These are phyloP conservation scores for Pteromalus puparum DNA, from an alignment of 1,140 invertebrate genomes.

Conservation along the genomic window DNA sequence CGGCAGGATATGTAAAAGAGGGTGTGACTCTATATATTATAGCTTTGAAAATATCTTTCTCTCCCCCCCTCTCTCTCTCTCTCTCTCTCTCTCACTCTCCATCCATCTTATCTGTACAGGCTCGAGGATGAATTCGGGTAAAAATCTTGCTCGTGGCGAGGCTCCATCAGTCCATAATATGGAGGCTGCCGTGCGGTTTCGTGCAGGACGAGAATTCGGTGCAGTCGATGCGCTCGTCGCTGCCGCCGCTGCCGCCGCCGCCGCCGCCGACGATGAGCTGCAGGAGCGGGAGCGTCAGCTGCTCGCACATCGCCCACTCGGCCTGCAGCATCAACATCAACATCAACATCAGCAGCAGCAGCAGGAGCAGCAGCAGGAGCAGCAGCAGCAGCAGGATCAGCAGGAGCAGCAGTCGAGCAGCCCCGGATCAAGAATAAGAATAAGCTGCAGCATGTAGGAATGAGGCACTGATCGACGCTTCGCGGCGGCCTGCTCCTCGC, in stretches of 20 bases:
- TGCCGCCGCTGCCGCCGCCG: neutral
- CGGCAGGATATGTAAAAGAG: too few species aligned
- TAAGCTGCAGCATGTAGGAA: neutral
- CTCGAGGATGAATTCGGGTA: neutral
- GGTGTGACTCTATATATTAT: too few species aligned
- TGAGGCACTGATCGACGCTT: neutral
- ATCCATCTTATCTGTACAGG: neutral
- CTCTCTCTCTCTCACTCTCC: too few species aligned
- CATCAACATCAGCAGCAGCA: conserved; percentile 47
- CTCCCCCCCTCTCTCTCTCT: too few species aligned
- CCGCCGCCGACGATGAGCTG: conserved; percentile 16
- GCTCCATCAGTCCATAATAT: neutral
- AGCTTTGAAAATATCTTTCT: too few species aligned
- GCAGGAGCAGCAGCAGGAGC: conserved; percentile 41
- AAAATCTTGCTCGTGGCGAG: neutral
- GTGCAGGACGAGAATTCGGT: too few species aligned
- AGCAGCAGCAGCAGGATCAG: conserved; percentile 29
- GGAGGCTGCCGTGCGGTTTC: neutral
- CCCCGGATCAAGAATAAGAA: neutral
- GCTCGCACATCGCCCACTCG: neutral
- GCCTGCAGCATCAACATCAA: conserved; percentile 27
- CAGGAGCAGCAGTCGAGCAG: neutral
- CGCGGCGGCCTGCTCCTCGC: neutral
- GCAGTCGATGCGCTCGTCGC: conserved; percentile 5
- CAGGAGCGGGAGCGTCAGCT: conserved; percentile 43